Evolutionary conservation across 2,113 vertebrate genomes (phyloP), one percentile per base, ranked within the genome.

Genomic region (Paraplagusia blochii): DNA sequence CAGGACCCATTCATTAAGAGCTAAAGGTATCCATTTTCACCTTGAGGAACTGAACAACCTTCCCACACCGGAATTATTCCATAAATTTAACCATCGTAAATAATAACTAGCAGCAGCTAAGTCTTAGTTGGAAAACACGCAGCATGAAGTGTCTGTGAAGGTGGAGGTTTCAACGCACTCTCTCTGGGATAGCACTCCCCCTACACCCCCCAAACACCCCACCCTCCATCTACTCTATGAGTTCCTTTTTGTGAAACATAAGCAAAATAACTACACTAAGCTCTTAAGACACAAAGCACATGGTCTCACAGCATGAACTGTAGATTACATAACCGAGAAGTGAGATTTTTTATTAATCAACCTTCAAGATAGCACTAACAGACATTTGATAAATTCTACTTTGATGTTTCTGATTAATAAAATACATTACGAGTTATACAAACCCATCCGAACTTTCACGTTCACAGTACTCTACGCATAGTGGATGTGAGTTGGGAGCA

Each of bases 11-110:
- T 92, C 87, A 91, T 91, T 92, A 91, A 90, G 88, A 88, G 87
- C 87, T 92, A 90, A 92, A 90, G 53, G 82, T 90, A 91, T 89
- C 90, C 79, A 88, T 88, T 90, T 88, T 92, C 88, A 91, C 91
- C 91, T 92, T 92, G 89, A 91, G 83, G 85, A 91, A 85, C 77
- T 68, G 76, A 86, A 82, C 89, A 90, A 91, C 91, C 90, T 90
- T 90, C 88, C 76, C 76, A 85, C 72, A 61, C 78, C 62, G 84
- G 78, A 89, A 88, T 90, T 79, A 90, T 91, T 91, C 87, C 89
- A 91, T 92, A 92, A 92, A 92, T 91, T 77, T 88, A 85, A 57
- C 80, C 87, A 74, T 89, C 85, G 87, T 91, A 92, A 91, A 91
- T 92, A 91, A 91, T 89, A 90, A 89, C 88, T 86, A 88, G 88